Percentiles rank a stretch among this genome's conserved stretches.
These are phyloP conservation scores for Pteruthius melanotis DNA, from an alignment of 2,113 vertebrate species.

Conservation along the genomic window DNA sequence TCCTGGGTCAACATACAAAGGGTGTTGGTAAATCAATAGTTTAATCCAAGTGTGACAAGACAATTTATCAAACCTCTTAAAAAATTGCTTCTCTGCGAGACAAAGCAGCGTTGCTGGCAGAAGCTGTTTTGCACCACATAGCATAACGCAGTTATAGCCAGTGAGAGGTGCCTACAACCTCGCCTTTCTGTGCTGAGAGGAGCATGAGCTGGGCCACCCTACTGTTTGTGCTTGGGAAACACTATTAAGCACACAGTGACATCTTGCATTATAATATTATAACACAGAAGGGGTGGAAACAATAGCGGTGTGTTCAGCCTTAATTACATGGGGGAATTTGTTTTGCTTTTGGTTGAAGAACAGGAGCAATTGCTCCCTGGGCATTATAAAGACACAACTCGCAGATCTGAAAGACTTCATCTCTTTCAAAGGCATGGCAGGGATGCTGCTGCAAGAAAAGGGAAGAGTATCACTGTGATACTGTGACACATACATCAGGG, in stretches of 20 bases:
- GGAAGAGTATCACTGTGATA: not conserved
- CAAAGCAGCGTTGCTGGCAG: constrained; percentile 57
- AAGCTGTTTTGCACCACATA: constrained; percentile 38
- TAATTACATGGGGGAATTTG: constrained; percentile 33
- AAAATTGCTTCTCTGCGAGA: constrained; percentile 45
- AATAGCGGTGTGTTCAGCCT: constrained; percentile 48
- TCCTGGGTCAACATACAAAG: constrained; percentile 68
- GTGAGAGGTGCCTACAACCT: constrained; percentile 3
- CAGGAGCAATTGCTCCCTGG: not conserved
- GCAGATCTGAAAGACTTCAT: not conserved
- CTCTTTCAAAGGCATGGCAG: not conserved
- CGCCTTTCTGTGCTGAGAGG: not conserved
- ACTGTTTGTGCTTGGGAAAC: constrained; percentile 40
- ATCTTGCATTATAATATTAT: constrained; percentile 40
- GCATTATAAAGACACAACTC: not conserved
- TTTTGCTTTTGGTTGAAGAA: not conserved
- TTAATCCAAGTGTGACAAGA: constrained; percentile 69
- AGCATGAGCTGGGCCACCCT: constrained; percentile 45
- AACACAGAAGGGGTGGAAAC: constrained; percentile 29
- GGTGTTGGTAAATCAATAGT: constrained; percentile 77
- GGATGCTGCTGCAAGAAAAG: not conserved
- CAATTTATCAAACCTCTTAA: constrained; percentile 70
- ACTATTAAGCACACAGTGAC: constrained; percentile 46
- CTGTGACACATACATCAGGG: not conserved
- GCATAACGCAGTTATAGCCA: not conserved